phyloP scores from a whole-genome alignment of 1,140 invertebrate genomes.

The Anastrepha obliqua region DNA sequence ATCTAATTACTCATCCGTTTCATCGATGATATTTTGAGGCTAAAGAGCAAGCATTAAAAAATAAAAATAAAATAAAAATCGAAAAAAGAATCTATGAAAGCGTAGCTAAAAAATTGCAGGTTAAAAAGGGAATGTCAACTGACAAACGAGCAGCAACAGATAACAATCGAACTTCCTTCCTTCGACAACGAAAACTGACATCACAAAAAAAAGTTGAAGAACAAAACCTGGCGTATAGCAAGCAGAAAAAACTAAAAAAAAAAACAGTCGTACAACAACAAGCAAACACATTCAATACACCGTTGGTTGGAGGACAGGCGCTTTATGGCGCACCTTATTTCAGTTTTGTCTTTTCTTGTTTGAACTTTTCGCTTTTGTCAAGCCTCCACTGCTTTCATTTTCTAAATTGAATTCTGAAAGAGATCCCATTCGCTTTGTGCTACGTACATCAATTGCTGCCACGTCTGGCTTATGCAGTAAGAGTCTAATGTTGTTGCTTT shows the following conservation, averaged over 20 bases:
- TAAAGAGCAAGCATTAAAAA: neutral
- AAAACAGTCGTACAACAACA: neutral
- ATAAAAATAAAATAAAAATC: neutral
- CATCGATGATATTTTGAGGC: neutral
- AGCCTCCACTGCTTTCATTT: conserved; percentile 1
- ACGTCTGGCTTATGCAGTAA: neutral
- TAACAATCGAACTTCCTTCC: conserved; percentile 36
- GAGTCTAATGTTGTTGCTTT: neutral
- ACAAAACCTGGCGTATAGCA: neutral
- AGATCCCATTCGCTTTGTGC: conserved; percentile 33
- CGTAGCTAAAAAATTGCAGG: neutral
- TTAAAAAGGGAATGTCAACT: neutral
- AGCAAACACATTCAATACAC: neutral
- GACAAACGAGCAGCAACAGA: conserved; percentile 27
- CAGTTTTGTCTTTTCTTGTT: neutral
- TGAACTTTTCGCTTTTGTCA: neutral
- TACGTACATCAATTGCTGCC: neutral
- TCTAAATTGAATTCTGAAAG: conserved; percentile 45
- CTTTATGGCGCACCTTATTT: conserved; percentile 1
- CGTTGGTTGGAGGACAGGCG: neutral
- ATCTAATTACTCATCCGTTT: conserved; percentile 8
- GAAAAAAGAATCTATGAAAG: neutral
- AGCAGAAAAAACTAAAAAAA: neutral
- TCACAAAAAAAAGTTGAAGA: neutral
- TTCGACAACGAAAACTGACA: neutral